Base-by-base conservation (phyloP, 2,888 invertebrate species). In the Panzeria rudis region DNA sequence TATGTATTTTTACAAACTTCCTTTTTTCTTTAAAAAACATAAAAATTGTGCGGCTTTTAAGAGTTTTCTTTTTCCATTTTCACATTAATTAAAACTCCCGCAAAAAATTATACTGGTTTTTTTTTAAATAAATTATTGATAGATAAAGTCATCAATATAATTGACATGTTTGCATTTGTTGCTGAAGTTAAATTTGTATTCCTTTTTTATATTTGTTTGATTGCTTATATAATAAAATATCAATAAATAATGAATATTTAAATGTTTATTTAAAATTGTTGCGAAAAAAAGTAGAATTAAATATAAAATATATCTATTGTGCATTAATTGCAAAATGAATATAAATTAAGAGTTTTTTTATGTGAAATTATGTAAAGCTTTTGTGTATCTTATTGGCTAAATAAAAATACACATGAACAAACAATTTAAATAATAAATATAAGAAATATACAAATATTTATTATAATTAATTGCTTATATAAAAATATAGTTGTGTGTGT, bases 141-240 rank as follows among this genome's bases (percentile, higher is more conserved):
- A 47, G 54, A 79, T 79, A 80, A 72, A 64, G 62, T 72, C 64
- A 72, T 80, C 72, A 66, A 66, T 66, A 59, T 59, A 66, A 73
- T 56, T 73, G 80, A 47, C 72, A 72, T 71, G 56, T 71, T 71
- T 71, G 62, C 38, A 50, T 50, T 61, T 29, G 2, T 50, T 61
- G 61, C 61, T 69, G 29, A 38, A 62, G 32, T 56, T 54, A 23
- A 32, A 25, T 25, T 75, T 73, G 8, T 62, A 9, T 44, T 15
- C 41, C 2, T 62, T 7, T 3, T 44, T 29, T 64, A 11, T 38
- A 38, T 2, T 29, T 61, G 23, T 47, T 50, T 61, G 13, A 29
- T 61, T 61, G 29, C 61, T 78, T 71, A 35, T 15, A 62, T 41
- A 62, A 79, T 71, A 44, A 79, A 35, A 17, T 62, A 54, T 62